Base-by-base conservation (phyloP, 1,140 invertebrate genomes). In the Gonioctena quinquepunctata region DNA sequence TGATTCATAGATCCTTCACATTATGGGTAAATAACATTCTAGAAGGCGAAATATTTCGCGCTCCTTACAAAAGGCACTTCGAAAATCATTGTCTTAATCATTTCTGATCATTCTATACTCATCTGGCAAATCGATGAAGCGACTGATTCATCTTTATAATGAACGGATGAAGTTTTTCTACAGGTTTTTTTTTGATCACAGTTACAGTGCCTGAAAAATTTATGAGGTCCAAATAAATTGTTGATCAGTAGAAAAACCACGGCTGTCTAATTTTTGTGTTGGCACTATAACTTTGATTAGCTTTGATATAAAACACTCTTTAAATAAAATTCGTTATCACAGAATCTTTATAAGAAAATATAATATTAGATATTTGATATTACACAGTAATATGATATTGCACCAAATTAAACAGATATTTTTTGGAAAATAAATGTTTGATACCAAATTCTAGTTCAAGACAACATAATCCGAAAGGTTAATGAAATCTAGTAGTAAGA, bases 1-100 rank as follows among this genome's bases (percentile, higher is more conserved):
- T 73, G 66, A 73, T 77, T 76, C 62, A 76, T 75, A 77, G 72
- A 74, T 79, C 74, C 75, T 74, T 62, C 71, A 76, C 65, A 52
- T 56, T 70, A 70, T 72, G 72, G 71, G 75, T 77, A 74, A 71
- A 74, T 71, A 74, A 76, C 72, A 74, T 76, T 73, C 71, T 70
- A 61, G 64, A 71, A 70, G 66, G 69, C 57, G 64, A 68, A 59
- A 19, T 66, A 52, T 28, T 69, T 54, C 52, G 23, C 52, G 23
- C 59, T 69, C 63, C 69, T 27, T 68, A 67, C 66, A 72, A 61
- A 75, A 78, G 77, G 77, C 77, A 78, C 77, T 74, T 74, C 66
- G 22, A 48, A 73, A 66, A 73, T 73, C 71, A 72, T 72, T 72
- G 71, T 72, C 71, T 72, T 33, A 16, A 16, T 66, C 27, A 62